Evolutionary conservation across 2,113 vertebrate species (phyloP), one percentile per base, ranked within the genome.

Genomic region (Cyphomyrus plagiostoma): DNA sequence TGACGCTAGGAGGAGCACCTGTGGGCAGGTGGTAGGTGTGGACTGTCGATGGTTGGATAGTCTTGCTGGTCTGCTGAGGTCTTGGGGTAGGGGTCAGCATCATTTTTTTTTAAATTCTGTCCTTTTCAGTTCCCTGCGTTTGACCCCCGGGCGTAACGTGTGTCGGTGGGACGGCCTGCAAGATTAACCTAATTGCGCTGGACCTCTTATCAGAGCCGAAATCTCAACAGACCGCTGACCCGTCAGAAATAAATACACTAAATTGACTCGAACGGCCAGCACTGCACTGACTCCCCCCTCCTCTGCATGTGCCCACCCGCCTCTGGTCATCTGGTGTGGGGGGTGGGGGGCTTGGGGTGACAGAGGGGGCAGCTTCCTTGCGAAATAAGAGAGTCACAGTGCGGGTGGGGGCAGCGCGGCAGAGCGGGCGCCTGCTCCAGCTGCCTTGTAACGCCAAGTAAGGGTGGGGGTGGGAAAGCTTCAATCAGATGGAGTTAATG

Each of bases 191-290:
- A 93, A 94, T 93, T 92, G 93, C 46, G 82, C 89, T 42, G 89
- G 62, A 89, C 89, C 89, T 80, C 82, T 48, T 92, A 94, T 93
- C 93, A 93, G 91, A 86, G 90, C 90, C 21, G 86, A 87, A 80
- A 74, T 92, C 91, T 93, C 91, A 93, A 91, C 92, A 90, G 92
- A 88, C 7, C 89, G 77, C 90, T 93, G 92, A 91, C 92, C 92
- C 92, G 58, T 89, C 91, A 90, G 91, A 92, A 92, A 93, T 92
- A 92, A 93, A 92, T 91, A 66, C 62, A 30, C 42, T 90, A 93
- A 93, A 92, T 90, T 89, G 91, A 91, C 89, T 50, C 46, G 80
- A 91, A 90, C 93, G 91, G 90, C 82, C 89, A 2, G 89, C 91
- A 88, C 90, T 83, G 23, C 83, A 50, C 58, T 50, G 89, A 90